Base-by-base conservation (phyloP, 2,113 vertebrate species). In the Daubentonia madagascariensis region DNA sequence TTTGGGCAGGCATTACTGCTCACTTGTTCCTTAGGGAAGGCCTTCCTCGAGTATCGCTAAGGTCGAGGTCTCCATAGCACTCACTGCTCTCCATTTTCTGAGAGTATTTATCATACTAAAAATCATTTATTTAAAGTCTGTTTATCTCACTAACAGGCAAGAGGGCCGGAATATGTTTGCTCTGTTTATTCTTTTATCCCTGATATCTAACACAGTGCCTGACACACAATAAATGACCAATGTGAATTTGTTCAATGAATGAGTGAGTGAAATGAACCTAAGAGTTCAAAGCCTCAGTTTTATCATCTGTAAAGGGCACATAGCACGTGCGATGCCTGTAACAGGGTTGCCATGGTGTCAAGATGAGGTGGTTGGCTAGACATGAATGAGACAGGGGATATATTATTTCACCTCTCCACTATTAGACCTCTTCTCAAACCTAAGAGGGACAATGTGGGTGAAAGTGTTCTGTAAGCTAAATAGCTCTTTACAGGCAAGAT, bases 1-100 rank as follows among this genome's bases (percentile, higher is more conserved):
- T 2, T 28, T 11, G 40, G 17, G 8, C 32, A 52, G 20, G 35
- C 5, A 3, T 3, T 32, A 9, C 4, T 23, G 2, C 20, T 70
- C 23, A 32, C 14, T 25, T 18, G 9, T 2, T 76, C 28, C 16
- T 37, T 5, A 6, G 7, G 2, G 18, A 50, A 50, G 6, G 20
- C 22, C 79, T 67, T 87, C 61, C n/a, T 28, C 6, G 23, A 28
- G 35, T 10, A 68, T 25, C 18, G 25, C 8, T 88, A 32, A 23
- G 48, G 20, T 61, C 35, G 54, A 80, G 32, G 37, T 32, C 3
- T 61, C 59, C 35, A 48, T 30, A 67, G 43, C 16, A 75, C 11
- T 9, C 13, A 76, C 12, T 83, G 48, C 35, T 87, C 6, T 75
- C 72, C 11, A 0, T 94, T 83, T 59, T 52, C 3, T 75, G 40